Evolutionary conservation across 1,140 invertebrate species (phyloP).

Genomic region (Stenopsyche tienmushanensis): DNA sequence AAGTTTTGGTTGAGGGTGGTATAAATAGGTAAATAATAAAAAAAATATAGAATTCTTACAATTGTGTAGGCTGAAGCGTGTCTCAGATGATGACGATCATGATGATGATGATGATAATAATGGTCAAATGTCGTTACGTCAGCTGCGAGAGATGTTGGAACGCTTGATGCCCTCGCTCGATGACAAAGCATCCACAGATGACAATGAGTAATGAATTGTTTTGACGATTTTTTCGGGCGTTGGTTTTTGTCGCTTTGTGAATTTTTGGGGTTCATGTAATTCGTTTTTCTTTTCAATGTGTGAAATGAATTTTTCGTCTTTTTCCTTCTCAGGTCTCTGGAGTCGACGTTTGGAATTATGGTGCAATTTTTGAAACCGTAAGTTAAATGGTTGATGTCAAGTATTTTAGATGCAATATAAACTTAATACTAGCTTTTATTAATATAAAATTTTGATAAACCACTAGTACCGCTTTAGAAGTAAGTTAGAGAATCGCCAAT

Average conservation of each 20-base stretch:
- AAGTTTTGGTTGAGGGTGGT: too few species aligned
- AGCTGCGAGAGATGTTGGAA: constrained; percentile 27
- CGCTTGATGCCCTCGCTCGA: constrained; percentile 16
- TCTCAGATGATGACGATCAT: constrained; percentile 18
- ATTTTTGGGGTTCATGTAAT: constrained; percentile 13
- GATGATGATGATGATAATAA: constrained; percentile 1
- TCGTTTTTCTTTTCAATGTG: too few species aligned
- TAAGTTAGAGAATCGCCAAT: too few species aligned
- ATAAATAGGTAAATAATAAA: too few species aligned
- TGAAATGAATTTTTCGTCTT: constrained; percentile 17
- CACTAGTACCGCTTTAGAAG: too few species aligned
- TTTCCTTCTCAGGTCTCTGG: constrained; percentile 50
- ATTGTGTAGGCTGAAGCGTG: constrained; percentile 35
- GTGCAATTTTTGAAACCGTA: constrained; percentile 57
- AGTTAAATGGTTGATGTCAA: too few species aligned
- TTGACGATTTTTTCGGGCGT: constrained; percentile 22
- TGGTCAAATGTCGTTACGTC: constrained; percentile 12
- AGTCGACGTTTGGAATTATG: constrained; percentile 52
- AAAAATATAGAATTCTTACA: constrained; percentile 33
- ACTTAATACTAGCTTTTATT: too few species aligned
- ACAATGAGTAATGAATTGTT: constrained; percentile 34
- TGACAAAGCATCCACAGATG: neutral
- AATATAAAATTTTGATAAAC: too few species aligned
- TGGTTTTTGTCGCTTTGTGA: constrained; percentile 34
- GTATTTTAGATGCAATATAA: too few species aligned